Evolutionary conservation across 64 coral and sea anemone species (phyloP).

Genomic region (Actinia tenebrosa): DNA sequence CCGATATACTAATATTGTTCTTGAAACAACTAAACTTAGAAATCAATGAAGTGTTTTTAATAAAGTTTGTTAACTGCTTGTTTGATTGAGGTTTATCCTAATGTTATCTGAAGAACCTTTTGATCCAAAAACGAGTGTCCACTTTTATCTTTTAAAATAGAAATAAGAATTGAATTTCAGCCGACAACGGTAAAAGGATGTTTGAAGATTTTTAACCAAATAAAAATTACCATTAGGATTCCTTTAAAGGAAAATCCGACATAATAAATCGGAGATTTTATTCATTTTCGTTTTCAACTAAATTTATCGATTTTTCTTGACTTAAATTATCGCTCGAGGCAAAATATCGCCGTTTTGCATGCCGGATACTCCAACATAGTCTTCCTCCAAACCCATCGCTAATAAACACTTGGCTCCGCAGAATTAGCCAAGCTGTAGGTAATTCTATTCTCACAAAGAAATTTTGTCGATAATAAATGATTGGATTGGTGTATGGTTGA

Average conservation of each 20-base stretch:
- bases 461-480: not conserved
- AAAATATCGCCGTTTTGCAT: not conserved
- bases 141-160: not conserved
- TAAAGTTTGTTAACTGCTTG: not conserved
- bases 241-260: too few species aligned
- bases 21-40: not conserved
- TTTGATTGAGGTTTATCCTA: not conserved
- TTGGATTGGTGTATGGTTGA: not conserved
- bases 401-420: not conserved
- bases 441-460: slow-evolving; percentile 8
- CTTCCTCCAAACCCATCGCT: not conserved
- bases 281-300: not conserved
- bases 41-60: not conserved
- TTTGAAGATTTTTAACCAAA: not conserved
- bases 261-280: not conserved
- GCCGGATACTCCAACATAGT: not conserved
- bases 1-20: not conserved
- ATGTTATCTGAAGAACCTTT: not conserved
- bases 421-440: not conserved
- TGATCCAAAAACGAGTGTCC: not conserved
- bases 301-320: not conserved
- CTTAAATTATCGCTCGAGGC: not conserved
- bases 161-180: not conserved
- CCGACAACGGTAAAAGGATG: not conserved
- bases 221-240: not conserved